phyloP scores from a whole-genome alignment of 2,113 vertebrate species.

The Peromyscus leucopus region DNA sequence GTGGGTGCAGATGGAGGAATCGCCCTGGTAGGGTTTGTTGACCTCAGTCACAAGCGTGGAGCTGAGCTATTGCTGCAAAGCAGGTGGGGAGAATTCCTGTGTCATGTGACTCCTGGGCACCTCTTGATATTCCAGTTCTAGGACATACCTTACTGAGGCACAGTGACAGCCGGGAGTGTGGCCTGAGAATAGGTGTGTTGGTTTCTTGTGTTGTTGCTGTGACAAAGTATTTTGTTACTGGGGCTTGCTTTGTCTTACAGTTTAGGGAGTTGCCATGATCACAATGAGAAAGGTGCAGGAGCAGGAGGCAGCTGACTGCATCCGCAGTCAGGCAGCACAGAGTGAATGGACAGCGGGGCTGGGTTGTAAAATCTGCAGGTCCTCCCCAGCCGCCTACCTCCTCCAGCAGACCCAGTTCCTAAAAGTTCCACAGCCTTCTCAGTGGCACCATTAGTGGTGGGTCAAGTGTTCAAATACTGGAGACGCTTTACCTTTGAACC shows the following conservation, averaged over 20 bases:
- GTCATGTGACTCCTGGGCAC: rapidly evolving
- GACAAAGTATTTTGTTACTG: not conserved
- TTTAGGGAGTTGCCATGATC: not conserved
- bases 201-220: not conserved
- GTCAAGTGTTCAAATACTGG: not conserved
- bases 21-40: no score
- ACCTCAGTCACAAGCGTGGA: rapidly evolving
- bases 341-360: not conserved
- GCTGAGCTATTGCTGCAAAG: not conserved
- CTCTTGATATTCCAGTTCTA: not conserved
- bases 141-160: not conserved
- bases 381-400: not conserved
- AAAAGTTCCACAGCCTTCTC: not conserved
- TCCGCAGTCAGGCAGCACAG: no score
- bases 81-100: rapidly evolving
- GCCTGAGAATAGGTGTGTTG: no score
- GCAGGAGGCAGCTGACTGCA: not conserved
- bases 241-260: not conserved
- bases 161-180: not conserved
- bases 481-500: not conserved
- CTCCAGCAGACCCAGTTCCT: not conserved
- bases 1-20: not conserved
- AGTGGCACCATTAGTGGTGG: not conserved
- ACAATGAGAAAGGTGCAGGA: not conserved
- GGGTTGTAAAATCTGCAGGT: not conserved